Evolutionary conservation across 2,113 vertebrate genomes (phyloP), one percentile per base, ranked within the genome.

Genomic region (Carollia perspicillata): DNA sequence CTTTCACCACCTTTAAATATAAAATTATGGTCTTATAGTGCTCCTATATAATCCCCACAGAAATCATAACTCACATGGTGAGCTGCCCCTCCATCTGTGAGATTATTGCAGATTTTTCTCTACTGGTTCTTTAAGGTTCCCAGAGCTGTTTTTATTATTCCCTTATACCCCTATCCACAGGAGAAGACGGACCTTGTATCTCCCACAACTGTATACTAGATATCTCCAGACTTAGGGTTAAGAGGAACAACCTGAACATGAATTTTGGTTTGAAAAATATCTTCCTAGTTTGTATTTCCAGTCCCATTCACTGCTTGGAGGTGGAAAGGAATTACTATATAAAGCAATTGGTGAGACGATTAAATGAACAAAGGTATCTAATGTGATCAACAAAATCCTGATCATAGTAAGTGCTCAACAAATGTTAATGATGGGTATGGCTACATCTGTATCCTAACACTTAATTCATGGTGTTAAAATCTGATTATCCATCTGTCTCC

Each of bases 1-100:
- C 97, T 94, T 97, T 94, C 60, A 89, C 33, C 49, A 96, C 78
- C 77, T 96, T 97, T 96, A 83, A 89, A 68, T 47, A 85, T 58
- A 71, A 95, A 51, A 66, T 78, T 65, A 66, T 60, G 33, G 47
- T 92, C 86, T 93, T 83, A 85, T 78, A 96, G 92, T 1, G 11
- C 65, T 94, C 44, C 49, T 95, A 71, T 88, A 90, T 35, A n/a
- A 94, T 92, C 96, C 12, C 78, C 12, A 58, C 51, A 60, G 26
- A 97, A 97, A 95, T 1, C 3, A 89, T 28, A 96, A 84, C 55
- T 44, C 37, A 22, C 33, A 69, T 94, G 86, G 90, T 26, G 26
- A 96, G 17, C 95, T 97, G 44, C 71, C n/a, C 58, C 63, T 96
- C 71, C 91, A 97, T 63, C 23, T 75, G 83, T 96, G 81, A 55